Evolutionary conservation across 2,113 vertebrate species (phyloP).

Genomic region (Halichoeres trimaculatus): DNA sequence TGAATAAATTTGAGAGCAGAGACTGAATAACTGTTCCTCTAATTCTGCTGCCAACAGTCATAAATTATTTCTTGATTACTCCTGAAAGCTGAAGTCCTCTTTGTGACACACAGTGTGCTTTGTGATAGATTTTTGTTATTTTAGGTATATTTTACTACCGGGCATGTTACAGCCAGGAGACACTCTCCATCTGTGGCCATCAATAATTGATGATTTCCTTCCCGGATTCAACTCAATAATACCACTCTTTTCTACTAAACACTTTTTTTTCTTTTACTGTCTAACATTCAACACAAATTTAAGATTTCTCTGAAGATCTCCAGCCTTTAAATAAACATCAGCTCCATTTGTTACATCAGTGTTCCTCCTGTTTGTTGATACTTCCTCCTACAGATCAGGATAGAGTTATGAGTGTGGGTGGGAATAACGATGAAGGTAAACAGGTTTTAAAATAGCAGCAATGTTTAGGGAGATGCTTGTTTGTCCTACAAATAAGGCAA

Average conservation of each 20-base stretch:
- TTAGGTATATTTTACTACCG: conserved; percentile 42
- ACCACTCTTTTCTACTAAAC: conserved; percentile 2
- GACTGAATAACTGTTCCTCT: conserved; percentile 48
- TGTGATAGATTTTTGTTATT: conserved; percentile 32
- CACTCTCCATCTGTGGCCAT: conserved; percentile 68
- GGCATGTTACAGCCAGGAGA: conserved; percentile 45
- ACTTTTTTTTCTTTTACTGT: neutral
- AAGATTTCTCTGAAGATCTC: conserved; percentile 21
- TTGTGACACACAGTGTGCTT: neutral
- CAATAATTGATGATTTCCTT: conserved; percentile 69
- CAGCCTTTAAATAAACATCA: conserved; percentile 13
- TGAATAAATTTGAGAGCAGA: conserved; percentile 62
- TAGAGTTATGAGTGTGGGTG: conserved; percentile 34
- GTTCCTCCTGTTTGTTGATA: neutral
- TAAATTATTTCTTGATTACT: conserved; percentile 50
- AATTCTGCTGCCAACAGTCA: conserved; percentile 49
- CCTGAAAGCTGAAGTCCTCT: conserved; percentile 29
- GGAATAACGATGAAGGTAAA: conserved; percentile 8
- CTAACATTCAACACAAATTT: conserved; percentile 18
- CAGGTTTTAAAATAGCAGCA: neutral
- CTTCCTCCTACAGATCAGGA: conserved; percentile 18
- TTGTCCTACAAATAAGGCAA: neutral
- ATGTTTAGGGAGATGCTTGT: neutral
- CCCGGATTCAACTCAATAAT: conserved; percentile 38
- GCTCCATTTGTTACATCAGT: conserved; percentile 24